Percentiles rank a stretch among this genome's conserved stretches.
Evolutionary conservation across 2,888 invertebrate species (phyloP).

Genomic region (Corbicula japonica): DNA sequence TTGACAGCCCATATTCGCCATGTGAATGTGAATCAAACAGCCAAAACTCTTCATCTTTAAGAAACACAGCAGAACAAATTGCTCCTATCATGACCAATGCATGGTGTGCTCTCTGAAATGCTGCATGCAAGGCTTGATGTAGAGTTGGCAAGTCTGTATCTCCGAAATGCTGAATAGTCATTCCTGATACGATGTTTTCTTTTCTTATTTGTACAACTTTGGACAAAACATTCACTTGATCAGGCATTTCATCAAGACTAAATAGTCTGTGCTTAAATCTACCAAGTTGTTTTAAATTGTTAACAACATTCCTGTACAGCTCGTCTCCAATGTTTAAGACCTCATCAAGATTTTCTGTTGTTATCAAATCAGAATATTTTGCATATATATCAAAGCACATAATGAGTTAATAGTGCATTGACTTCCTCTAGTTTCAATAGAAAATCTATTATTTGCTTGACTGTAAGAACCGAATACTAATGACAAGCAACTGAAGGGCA

Average conservation of each 20-base stretch:
- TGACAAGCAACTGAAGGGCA: not conserved
- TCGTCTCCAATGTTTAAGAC: conserved; percentile 32
- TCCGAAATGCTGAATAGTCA: not conserved
- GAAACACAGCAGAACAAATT: conserved; percentile 29
- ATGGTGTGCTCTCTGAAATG: conserved; percentile 5
- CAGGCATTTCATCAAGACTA: conserved; percentile 36
- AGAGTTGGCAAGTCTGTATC: conserved; percentile 16
- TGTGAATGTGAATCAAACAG: conserved; percentile 26
- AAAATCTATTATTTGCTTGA: conserved; percentile 39
- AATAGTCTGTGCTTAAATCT: conserved; percentile 19
- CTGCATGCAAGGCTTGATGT: conserved; percentile 12
- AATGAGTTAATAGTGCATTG: conserved; percentile 40
- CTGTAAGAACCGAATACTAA: conserved; percentile 25
- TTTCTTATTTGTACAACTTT: conserved; percentile 6
- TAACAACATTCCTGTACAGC: conserved; percentile 17
- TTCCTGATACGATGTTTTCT: conserved; percentile 24
- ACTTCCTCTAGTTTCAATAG: conserved; percentile 36
- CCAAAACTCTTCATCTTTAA: conserved; percentile 5
- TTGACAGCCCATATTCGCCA: conserved; percentile 10
- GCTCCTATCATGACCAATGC: conserved; percentile 22
- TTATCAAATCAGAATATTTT: conserved; percentile 3
- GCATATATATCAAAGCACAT: conserved; percentile 32
- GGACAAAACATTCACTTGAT: conserved; percentile 2
- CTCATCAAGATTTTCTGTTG: conserved; percentile 11
- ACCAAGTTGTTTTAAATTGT: conserved; percentile 14